Evolutionary conservation across 2,797 vertebrate species (phyloP).

Genomic region (Florisuga fusca): DNA sequence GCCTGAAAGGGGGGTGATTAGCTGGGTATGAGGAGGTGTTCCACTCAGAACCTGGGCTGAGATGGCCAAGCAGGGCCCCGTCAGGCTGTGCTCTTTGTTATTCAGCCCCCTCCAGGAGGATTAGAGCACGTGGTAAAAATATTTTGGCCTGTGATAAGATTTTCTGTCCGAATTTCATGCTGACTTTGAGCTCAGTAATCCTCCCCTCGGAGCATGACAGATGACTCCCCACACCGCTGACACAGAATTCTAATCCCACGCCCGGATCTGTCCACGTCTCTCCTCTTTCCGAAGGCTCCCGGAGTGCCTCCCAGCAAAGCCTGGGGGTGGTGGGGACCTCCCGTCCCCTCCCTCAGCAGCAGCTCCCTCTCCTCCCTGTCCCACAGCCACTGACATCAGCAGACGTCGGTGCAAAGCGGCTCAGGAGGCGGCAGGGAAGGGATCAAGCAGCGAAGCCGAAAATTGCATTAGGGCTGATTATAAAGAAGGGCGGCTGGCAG

Average conservation of each 20-base stretch:
- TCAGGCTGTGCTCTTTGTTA: background rate
- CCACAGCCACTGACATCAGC: slow-evolving; percentile 38
- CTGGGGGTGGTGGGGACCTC: background rate
- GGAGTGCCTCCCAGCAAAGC: too few species aligned
- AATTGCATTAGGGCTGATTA: slow-evolving; percentile 54
- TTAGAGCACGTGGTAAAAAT: background rate
- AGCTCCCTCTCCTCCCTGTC: background rate
- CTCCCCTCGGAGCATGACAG: background rate
- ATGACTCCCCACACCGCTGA: background rate
- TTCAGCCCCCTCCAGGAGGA: background rate
- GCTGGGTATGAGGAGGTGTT: background rate
- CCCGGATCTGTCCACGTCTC: fast-evolving
- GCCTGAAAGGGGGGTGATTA: background rate
- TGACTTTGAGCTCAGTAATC: slow-evolving; percentile 44
- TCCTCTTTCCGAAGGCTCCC: fast-evolving
- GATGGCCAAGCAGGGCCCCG: background rate
- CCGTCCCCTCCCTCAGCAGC: fast-evolving
- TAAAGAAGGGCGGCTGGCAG: background rate
- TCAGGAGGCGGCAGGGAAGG: slow-evolving; percentile 28
- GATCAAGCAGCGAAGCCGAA: slow-evolving; percentile 56
- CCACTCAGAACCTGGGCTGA: background rate
- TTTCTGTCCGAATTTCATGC: slow-evolving; percentile 42
- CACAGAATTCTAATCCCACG: background rate
- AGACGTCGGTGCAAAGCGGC: slow-evolving; percentile 3
- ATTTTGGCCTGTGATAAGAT: background rate